A percentile compares a stretch with the other conserved stretches of the same genome.
Conservation (phyloP, 2,888 invertebrate species). For the Pachycephus smyrnensis region DNA sequence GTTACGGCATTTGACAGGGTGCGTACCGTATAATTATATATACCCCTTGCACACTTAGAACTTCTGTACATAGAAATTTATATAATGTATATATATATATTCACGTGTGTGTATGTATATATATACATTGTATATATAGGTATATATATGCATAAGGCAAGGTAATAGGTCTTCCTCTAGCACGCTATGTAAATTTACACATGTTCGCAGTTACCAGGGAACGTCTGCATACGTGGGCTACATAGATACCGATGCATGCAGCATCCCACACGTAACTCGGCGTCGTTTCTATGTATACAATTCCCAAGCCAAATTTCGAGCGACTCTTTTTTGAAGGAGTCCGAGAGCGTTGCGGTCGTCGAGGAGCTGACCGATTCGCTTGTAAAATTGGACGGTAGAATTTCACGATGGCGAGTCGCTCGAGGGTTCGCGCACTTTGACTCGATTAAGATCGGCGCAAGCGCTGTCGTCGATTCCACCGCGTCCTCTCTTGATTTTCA, state of each 20-base stretch:
- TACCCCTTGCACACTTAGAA: neutral
- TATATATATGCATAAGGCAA: constrained; percentile 27
- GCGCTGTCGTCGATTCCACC: neutral
- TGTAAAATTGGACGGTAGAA: neutral
- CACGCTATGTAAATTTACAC: constrained; percentile 46
- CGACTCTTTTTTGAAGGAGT: constrained; percentile 11
- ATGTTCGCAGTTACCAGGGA: constrained; percentile 36
- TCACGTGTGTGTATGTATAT: constrained; percentile 1
- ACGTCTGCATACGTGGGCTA: constrained; percentile 19
- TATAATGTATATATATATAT: neutral
- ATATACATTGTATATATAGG: constrained; percentile 8
- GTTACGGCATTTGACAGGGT: neutral
- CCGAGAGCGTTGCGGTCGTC: constrained; percentile 7
- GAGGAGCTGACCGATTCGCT: neutral
- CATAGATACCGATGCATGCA: constrained; percentile 22
- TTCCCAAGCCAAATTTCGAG: constrained; percentile 28
- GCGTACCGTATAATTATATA: neutral
- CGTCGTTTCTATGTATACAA: constrained; percentile 27
- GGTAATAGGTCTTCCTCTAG: constrained; percentile 44
- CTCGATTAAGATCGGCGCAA: neutral
- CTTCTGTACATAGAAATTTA: neutral
- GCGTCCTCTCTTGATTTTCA: neutral
- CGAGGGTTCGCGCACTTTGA: neutral
- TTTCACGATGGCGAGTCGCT: neutral
- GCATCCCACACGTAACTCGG: constrained; percentile 14